These are phyloP conservation scores for Pelobates fuscus DNA, from an alignment of 2,113 vertebrate genomes.

Conservation along the genomic window DNA sequence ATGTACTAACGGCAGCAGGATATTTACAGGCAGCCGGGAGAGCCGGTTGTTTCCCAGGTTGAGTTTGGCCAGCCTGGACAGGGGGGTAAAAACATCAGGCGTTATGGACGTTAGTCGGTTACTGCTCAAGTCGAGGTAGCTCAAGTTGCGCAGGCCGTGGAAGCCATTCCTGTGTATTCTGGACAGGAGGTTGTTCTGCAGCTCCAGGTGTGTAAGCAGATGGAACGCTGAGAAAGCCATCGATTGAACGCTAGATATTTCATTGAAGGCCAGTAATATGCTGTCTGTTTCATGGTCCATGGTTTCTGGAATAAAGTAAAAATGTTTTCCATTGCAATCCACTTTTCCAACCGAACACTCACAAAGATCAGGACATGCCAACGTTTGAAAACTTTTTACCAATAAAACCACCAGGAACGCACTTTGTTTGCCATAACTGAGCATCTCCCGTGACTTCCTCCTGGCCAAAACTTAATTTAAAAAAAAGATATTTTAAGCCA, in stretches of 20 bases:
- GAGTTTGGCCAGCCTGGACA: conserved; percentile 57
- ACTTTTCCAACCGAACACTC: conserved; percentile 50
- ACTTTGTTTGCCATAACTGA: too few species aligned
- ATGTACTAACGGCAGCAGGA: conserved; percentile 52
- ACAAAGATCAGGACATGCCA: conserved; percentile 59
- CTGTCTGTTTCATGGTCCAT: conserved; percentile 51
- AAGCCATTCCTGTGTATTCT: conserved; percentile 65
- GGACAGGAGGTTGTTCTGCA: conserved; percentile 63
- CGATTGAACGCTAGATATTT: conserved; percentile 51
- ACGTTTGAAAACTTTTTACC: accelerated
- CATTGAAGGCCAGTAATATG: conserved; percentile 65
- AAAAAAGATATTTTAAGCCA: too few species aligned
- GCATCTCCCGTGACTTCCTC: too few species aligned
- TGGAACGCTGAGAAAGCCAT: conserved; percentile 53
- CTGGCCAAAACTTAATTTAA: too few species aligned
- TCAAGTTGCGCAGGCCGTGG: conserved; percentile 58
- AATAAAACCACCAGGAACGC: not conserved
- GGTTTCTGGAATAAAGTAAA: conserved; percentile 57
- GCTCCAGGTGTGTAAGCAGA: conserved; percentile 57
- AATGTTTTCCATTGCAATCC: conserved; percentile 60
- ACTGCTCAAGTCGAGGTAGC: conserved; percentile 66
- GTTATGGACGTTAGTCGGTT: conserved; percentile 62
- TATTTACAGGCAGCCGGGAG: conserved; percentile 50
- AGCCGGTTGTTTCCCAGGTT: conserved; percentile 65
- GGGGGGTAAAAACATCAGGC: conserved; percentile 60